A percentile compares a stretch with the other conserved stretches of the same genome.
These are phyloP conservation scores for Pagrus major DNA, from an alignment of 2,113 vertebrate species.

Conservation along the genomic window DNA sequence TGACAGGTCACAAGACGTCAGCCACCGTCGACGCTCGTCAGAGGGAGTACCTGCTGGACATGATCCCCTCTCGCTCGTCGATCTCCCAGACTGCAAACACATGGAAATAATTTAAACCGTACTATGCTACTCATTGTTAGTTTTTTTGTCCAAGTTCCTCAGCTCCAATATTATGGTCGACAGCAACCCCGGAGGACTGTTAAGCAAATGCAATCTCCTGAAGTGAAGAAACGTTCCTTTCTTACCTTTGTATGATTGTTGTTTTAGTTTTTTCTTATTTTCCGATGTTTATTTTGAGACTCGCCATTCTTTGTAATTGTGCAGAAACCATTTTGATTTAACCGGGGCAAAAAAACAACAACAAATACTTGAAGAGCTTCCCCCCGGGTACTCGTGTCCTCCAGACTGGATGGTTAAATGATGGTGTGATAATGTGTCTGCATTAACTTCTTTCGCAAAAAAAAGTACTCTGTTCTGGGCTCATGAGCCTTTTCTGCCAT, in stretches of 20 bases:
- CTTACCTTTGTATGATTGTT: constrained; percentile 49
- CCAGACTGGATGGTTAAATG: constrained; percentile 40
- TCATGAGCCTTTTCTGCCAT: constrained; percentile 47
- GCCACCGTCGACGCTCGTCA: constrained; percentile 92
- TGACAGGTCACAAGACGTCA: constrained; percentile 91
- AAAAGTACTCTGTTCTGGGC: constrained; percentile 32
- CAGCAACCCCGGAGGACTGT: constrained; percentile 69
- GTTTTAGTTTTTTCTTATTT: constrained; percentile 63
- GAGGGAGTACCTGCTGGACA: constrained; percentile 97
- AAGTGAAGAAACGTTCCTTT: constrained; percentile 67
- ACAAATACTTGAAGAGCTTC: constrained; percentile 71
- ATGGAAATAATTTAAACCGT: constrained; percentile 90
- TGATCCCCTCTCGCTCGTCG: constrained; percentile 96
- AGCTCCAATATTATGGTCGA: constrained; percentile 55
- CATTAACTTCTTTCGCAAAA: constrained; percentile 36
- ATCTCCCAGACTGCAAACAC: constrained; percentile 94
- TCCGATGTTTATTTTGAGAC: constrained; percentile 66
- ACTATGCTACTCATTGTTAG: constrained; percentile 29
- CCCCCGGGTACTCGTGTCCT: constrained; percentile 48
- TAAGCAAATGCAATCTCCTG: constrained; percentile 66
- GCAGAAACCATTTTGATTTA: constrained; percentile 63
- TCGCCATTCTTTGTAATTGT: constrained; percentile 63
- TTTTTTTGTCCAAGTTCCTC: constrained; percentile 51
- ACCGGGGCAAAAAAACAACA: constrained; percentile 47
- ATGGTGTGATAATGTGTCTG: constrained; percentile 34